phyloP scores from a whole-genome alignment of 2,113 vertebrate genomes.

The Zingel zingel region DNA sequence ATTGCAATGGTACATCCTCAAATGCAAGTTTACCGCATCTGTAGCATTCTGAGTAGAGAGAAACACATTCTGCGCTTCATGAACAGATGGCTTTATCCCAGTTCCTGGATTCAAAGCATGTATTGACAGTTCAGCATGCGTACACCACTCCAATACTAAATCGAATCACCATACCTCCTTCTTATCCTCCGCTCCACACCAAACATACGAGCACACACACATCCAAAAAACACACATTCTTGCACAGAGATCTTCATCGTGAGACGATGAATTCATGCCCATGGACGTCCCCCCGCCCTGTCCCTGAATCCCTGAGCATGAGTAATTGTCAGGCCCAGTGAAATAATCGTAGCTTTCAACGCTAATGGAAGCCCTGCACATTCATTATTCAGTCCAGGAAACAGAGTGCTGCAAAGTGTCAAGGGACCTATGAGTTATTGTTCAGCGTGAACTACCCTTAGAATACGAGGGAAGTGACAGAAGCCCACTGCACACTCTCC shows the following conservation, averaged over 20 bases:
- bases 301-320: constrained; percentile 62
- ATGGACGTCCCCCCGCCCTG: constrained; percentile 37
- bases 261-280: constrained; percentile 54
- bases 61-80: constrained; percentile 23
- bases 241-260: constrained; percentile 33
- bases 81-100: constrained; percentile 53
- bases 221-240: constrained; percentile 9
- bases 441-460: constrained; percentile 72
- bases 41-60: not conserved
- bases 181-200: constrained; percentile 9
- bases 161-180: not conserved
- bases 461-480: constrained; percentile 59
- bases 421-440: constrained; percentile 78
- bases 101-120: constrained; percentile 43
- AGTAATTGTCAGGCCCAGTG: constrained; percentile 77
- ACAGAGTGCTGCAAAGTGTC: constrained; percentile 75
- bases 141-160: constrained; percentile 29
- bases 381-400: constrained; percentile 84
- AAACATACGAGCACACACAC: not conserved
- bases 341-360: constrained; percentile 82
- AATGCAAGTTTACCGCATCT: constrained; percentile 12
- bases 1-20: constrained; percentile 28
- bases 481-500: constrained; percentile 59
- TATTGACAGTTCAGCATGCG: constrained; percentile 41
- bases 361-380: constrained; percentile 81